Conservation (phyloP, 2,797 vertebrate genomes). For the Sandelia bainsii region DNA sequence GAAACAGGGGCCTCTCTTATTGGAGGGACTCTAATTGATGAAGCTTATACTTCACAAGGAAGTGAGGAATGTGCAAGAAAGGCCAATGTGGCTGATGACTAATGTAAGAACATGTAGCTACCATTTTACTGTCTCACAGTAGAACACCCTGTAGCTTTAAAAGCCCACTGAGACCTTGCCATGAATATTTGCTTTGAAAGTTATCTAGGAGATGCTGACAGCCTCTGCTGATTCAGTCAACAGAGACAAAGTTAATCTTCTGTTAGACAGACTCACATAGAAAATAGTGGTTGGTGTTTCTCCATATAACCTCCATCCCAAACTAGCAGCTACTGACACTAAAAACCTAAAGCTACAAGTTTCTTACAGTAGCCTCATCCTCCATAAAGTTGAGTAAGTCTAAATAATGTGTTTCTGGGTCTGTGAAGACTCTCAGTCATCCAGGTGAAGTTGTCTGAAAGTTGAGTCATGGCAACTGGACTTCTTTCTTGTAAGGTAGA, state of each 20-base stretch:
- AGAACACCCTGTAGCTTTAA: neutral
- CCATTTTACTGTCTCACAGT: neutral
- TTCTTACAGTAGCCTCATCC: no score
- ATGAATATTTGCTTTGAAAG: constrained; percentile 24
- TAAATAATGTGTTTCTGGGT: no score
- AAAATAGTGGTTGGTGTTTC: neutral
- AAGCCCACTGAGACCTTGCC: neutral
- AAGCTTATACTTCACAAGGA: constrained; percentile 30
- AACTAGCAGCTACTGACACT: no score
- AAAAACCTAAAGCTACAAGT: no score
- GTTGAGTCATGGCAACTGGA: no score
- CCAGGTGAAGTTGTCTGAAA: no score
- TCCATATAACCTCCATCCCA: neutral
- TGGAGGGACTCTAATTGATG: constrained; percentile 54
- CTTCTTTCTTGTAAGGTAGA: no score
- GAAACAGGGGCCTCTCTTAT: constrained; percentile 61
- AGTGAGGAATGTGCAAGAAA: constrained; percentile 17
- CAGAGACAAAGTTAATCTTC: constrained; percentile 7
- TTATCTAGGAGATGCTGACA: neutral
- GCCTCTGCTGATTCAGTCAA: constrained; percentile 1
- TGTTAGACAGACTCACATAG: neutral
- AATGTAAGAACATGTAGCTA: neutral
- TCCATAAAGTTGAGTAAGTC: no score
- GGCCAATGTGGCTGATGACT: constrained; percentile 4
- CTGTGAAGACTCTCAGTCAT: no score